Evolutionary conservation across 2,888 invertebrate genomes (phyloP).

Genomic region (Pycnomerus fuliginosus): DNA sequence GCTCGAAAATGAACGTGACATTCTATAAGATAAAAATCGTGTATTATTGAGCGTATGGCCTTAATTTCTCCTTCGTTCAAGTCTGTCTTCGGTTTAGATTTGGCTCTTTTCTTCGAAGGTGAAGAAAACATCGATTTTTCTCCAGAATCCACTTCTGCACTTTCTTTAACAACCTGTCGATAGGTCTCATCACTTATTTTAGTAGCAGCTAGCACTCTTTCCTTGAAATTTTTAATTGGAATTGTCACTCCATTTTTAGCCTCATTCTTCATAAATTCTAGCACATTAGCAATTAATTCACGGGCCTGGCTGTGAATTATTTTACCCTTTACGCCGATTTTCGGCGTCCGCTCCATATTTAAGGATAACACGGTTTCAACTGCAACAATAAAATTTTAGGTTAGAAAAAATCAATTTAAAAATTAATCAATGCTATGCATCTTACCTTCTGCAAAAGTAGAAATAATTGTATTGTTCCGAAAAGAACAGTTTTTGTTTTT

Average conservation of each 20-base stretch:
- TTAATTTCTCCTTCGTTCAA: slow-evolving; percentile 1
- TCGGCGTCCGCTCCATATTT: background rate
- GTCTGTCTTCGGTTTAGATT: background rate
- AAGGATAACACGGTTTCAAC: too few relatives aligned
- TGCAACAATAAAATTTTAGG: too few relatives aligned
- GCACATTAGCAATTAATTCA: slow-evolving; percentile 1
- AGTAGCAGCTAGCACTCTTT: background rate
- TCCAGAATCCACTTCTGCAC: background rate
- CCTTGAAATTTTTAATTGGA: background rate
- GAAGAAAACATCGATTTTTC: background rate
- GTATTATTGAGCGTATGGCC: slow-evolving; percentile 2
- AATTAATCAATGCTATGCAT: too few relatives aligned
- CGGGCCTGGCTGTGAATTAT: slow-evolving; percentile 5
- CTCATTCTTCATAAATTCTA: too few relatives aligned
- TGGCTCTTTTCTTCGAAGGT: background rate
- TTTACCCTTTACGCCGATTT: slow-evolving; percentile 1
- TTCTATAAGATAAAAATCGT: slow-evolving; percentile 1
- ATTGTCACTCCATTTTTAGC: background rate
- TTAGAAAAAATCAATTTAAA: too few relatives aligned
- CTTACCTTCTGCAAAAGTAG: too few relatives aligned
- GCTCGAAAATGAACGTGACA: too few relatives aligned
- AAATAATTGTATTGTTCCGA: too few relatives aligned
- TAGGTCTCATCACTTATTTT: background rate
- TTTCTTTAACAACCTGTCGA: background rate
- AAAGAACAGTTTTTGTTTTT: too few relatives aligned